Conservation (phyloP, 2,888 invertebrate species). For the Gerris lacustris region DNA sequence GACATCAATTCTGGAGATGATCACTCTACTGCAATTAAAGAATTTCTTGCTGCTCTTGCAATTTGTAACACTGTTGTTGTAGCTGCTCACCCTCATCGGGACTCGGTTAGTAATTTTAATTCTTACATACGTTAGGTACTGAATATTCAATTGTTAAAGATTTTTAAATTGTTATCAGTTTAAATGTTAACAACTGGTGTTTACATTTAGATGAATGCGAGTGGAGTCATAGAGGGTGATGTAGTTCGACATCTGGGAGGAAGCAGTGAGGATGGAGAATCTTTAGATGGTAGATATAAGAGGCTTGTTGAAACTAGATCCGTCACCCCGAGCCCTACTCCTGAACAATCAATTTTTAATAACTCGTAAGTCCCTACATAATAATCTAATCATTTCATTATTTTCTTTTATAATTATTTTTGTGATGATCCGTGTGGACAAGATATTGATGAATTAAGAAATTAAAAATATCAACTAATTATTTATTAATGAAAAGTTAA, state of each 20-base stretch:
- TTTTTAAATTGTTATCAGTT: neutral
- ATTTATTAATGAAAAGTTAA: too few relatives aligned
- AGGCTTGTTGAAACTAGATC: constrained; percentile 65
- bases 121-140: constrained; percentile 8
- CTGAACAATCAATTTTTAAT: constrained; percentile 13
- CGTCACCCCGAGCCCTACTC: constrained; percentile 54
- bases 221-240: constrained; percentile 36
- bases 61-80: constrained; percentile 96
- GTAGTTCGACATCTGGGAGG: constrained; percentile 9
- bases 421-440: too few relatives aligned
- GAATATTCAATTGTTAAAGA: neutral
- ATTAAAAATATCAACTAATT: too few relatives aligned
- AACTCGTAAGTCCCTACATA: neutral
- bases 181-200: too few relatives aligned
- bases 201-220: constrained; percentile 40
- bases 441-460: too few relatives aligned
- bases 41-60: constrained; percentile 81
- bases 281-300: constrained; percentile 43
- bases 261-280: constrained; percentile 9
- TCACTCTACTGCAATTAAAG: constrained; percentile 45
- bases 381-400: too few relatives aligned
- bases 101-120: constrained; percentile 36
- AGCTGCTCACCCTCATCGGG: constrained; percentile 65
- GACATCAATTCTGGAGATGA: constrained; percentile 5
- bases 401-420: too few relatives aligned